Base-by-base conservation (phyloP, 2,888 invertebrate species). In the Drosophila rubida region DNA sequence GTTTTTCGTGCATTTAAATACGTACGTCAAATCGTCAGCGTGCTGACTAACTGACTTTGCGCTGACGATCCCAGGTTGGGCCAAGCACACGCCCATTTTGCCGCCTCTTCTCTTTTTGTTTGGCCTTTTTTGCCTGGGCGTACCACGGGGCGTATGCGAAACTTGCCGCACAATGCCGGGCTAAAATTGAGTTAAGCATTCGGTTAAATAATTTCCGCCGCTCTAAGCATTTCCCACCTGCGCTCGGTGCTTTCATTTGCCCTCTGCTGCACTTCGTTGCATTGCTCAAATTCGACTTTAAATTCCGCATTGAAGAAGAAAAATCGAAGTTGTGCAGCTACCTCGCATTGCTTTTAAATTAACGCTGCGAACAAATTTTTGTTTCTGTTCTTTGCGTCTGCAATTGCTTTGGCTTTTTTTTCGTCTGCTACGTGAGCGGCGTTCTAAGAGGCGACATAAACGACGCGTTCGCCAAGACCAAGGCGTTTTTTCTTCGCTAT, bases 281-380 rank as follows among this genome's bases (percentile, higher is more conserved):
- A 68, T 85, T 87, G 85, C 85, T 85, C 75, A 74, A 74, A 85
- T 81, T 81, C 73, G 79, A 87, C 78, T 79, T 84, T 70, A 69
- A 79, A 67, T 23, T 41, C 23, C 22, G 32, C 57, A 53, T 53
- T 23, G 22, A 27, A 25, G 25, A 11, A 16, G 14, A 27, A 11
- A 45, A 45, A 39, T 27, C 27, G 8, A 25, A 23, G n/a, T 41
- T 58, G 25, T 48, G 39, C 46, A 37, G 25, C 41, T 30, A 45
- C 53, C 35, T 55, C 49, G 48, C 37, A 55, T 59, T 63, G 61
- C 41, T 68, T 58, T 73, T 61, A 75, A 78, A 70, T 78, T 75
- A 72, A 64, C 53, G 62, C 23, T 13, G 23, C 13, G 58, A 19
- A 62, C 59, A 58, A 70, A 75, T 67, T 66, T 75, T 65, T 35